phyloP scores from a whole-genome alignment of 2,113 vertebrate genomes.

The Poeciliopsis occidentalis region DNA sequence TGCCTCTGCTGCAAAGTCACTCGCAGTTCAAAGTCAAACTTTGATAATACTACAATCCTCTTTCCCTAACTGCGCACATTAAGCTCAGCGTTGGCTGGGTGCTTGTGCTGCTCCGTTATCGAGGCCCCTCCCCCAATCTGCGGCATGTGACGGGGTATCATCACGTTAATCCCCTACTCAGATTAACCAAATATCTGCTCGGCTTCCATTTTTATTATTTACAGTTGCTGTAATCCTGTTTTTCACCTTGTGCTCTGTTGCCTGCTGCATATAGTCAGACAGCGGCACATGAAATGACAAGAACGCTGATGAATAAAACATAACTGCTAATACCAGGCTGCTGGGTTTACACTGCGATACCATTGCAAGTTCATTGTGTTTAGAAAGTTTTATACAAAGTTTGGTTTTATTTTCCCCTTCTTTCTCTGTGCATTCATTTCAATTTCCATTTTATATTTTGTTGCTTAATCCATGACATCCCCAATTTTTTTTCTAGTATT shows the following conservation, averaged over 20 bases:
- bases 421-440: background rate
- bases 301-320: slow-evolving; percentile 73
- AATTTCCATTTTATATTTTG: background rate
- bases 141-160: slow-evolving; percentile 66
- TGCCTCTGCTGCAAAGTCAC: slow-evolving; percentile 38
- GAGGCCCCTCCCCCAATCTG: background rate
- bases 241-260: slow-evolving; percentile 60
- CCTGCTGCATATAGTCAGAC: slow-evolving; percentile 24
- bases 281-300: slow-evolving; percentile 47
- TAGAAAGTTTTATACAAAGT: slow-evolving; percentile 16
- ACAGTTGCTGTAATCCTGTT: slow-evolving; percentile 75
- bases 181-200: slow-evolving; percentile 70
- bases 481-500: background rate
- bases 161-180: slow-evolving; percentile 70
- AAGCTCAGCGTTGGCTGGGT: slow-evolving; percentile 21
- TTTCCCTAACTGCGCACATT: slow-evolving; percentile 21
- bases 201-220: slow-evolving; percentile 69
- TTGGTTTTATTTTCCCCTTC: background rate
- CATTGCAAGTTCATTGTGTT: background rate
- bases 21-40: slow-evolving; percentile 57
- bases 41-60: slow-evolving; percentile 34
- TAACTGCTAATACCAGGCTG: slow-evolving; percentile 62
- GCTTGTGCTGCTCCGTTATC: slow-evolving; percentile 35
- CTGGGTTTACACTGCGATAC: slow-evolving; percentile 43
- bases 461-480: background rate